Conservation (phyloP, 64 coral and sea anemone genomes). For the Montipora sp. region DNA sequence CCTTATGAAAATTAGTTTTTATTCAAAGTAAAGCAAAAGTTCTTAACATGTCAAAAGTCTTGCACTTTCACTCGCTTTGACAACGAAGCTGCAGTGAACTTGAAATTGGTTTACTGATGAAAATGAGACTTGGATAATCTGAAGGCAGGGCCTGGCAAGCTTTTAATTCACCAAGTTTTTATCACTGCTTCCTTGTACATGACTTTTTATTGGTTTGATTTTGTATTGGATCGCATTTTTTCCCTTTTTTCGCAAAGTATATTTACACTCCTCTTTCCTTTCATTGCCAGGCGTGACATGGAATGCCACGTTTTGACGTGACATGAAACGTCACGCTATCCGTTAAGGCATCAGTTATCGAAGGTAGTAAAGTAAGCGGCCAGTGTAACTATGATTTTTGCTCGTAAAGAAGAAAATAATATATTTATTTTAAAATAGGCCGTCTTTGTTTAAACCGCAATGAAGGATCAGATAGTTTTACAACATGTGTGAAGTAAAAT, state of each 20-base stretch:
- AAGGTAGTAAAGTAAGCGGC: neutral
- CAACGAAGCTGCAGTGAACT: neutral
- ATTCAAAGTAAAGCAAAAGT: too few species aligned
- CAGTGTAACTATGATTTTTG: constrained; percentile 34
- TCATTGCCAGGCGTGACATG: too few species aligned
- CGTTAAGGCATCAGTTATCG: too few species aligned
- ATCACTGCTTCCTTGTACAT: neutral
- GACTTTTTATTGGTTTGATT: constrained; percentile 41
- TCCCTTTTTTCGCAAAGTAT: too few species aligned
- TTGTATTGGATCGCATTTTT: constrained; percentile 14
- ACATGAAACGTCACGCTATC: too few species aligned
- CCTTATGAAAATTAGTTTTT: too few species aligned
- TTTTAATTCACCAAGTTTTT: constrained; percentile 34
- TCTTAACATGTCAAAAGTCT: too few species aligned
- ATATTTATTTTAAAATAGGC: constrained; percentile 53
- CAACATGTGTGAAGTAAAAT: constrained; percentile 7
- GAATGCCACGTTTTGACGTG: too few species aligned
- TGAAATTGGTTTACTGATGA: neutral
- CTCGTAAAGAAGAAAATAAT: constrained; percentile 12
- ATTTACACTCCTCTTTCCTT: too few species aligned
- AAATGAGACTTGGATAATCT: neutral
- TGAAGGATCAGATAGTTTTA: constrained; percentile 25
- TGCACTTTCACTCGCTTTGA: too few species aligned
- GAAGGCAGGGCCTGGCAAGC: neutral
- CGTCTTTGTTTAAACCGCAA: constrained; percentile 7